Conservation (phyloP, 2,113 vertebrate species). For the Ameiurus melas region DNA sequence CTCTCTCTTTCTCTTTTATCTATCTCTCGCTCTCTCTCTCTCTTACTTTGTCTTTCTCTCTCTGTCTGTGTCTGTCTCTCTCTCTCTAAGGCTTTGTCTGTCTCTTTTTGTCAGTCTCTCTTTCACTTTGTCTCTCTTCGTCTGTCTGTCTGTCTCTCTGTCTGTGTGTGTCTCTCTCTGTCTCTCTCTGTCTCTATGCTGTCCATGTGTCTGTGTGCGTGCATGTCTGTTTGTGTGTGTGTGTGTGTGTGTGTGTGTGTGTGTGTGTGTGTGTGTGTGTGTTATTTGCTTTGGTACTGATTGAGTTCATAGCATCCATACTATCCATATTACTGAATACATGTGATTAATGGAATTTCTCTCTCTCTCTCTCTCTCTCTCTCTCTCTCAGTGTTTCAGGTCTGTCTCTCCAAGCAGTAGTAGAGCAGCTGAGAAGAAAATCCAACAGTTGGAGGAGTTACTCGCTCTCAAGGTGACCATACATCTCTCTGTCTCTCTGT, state of each 20-base stretch:
- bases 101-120: conserved; percentile 28
- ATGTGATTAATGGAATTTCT: no score
- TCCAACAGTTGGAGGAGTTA: conserved; percentile 5
- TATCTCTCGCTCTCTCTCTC: no score
- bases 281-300: no score
- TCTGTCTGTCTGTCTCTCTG: not conserved
- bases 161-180: conserved; percentile 55
- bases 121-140: conserved; percentile 64
- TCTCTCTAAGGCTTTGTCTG: no score
- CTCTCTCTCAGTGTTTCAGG: not conserved
- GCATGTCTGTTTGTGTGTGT: not conserved
- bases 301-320: no score
- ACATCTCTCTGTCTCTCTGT: not conserved
- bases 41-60: no score
- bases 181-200: not conserved
- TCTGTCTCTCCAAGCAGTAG: not conserved
- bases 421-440: not conserved
- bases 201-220: no score
- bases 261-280: no score
- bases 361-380: not conserved
- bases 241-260: no score
- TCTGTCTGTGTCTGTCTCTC: no score
- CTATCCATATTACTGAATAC: no score
- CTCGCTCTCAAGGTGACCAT: not conserved
- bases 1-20: not conserved